Evolutionary conservation across 2,113 vertebrate genomes (phyloP).

Genomic region (Callospermophilus lateralis): DNA sequence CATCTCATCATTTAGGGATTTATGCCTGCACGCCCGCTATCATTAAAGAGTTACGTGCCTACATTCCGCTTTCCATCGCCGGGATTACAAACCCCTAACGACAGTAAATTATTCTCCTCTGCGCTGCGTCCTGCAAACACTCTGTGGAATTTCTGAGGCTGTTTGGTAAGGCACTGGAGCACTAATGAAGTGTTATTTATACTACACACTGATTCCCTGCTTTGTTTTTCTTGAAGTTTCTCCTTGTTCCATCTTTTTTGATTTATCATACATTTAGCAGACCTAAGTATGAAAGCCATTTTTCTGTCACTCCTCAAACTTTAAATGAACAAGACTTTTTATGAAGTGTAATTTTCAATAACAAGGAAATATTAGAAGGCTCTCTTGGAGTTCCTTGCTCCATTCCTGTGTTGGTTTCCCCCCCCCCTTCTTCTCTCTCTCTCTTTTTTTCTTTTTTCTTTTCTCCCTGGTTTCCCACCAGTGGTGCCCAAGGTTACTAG

Average conservation of each 20-base stretch:
- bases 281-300: slow-evolving; percentile 72
- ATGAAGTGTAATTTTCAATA: slow-evolving; percentile 84
- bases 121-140: slow-evolving; percentile 1
- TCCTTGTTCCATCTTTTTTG: slow-evolving; percentile 77
- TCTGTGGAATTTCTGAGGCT: slow-evolving; percentile 72
- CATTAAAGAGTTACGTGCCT: slow-evolving; percentile 85
- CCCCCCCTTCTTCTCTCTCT: background rate
- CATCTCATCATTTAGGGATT: slow-evolving; percentile 79
- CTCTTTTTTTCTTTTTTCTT: background rate
- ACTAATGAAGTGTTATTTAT: slow-evolving; percentile 82
- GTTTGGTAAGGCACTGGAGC: slow-evolving; percentile 39
- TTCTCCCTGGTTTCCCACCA: background rate
- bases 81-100: slow-evolving; percentile 70
- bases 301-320: slow-evolving; percentile 78
- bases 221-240: slow-evolving; percentile 81
- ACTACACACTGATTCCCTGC: slow-evolving; percentile 72
- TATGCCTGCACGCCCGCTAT: slow-evolving; percentile 83
- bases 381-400: slow-evolving; percentile 45
- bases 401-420: background rate
- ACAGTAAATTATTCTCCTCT: slow-evolving; percentile 80
- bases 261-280: slow-evolving; percentile 81
- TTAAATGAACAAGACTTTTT: slow-evolving; percentile 80
- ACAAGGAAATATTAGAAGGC: slow-evolving; percentile 81
- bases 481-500: background rate
- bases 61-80: slow-evolving; percentile 70